Evolutionary conservation across 2,113 vertebrate species (phyloP), one percentile per base, ranked within the genome.

Genomic region (Donacobius atricapilla): DNA sequence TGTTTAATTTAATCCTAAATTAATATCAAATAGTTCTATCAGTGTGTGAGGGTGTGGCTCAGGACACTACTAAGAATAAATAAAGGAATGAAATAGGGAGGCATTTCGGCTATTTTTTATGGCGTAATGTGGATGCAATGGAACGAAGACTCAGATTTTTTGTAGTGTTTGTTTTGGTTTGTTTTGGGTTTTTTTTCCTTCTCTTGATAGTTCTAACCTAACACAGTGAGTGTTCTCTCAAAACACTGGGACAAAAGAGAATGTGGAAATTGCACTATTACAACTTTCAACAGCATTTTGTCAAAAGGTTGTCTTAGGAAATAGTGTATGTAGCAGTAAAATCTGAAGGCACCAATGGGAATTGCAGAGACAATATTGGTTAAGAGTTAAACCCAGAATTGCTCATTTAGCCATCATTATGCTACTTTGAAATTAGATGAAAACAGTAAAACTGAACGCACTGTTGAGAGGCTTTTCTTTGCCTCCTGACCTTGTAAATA

Each of bases 1-100:
- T 42, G 7, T 72, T 93, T 51, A 91, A 82, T 81, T 89, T 93
- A 83, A 42, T 87, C 8, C 53, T 78, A 95, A 96, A 86, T 88
- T 5, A 33, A 24, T 65, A 87, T 42, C 30, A 89, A 92, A 9
- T 56, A 83, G 31, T 84, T 81, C 37, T 18, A 73, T 85, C 63
- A 50, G 22, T 64, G 4, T 56, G 37, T 18, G 39, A 35, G n/a
- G 13, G 25, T 61, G 47, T 93, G 93, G 89, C 81, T 95, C 35
- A 54, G 35, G 25, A 69, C 16, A 35, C 23, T 78, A 69, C 10
- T 79, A 39, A 70, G 13, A 95, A 94, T 70, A 95, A 96, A 83
- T 30, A 81, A 77, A 23, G 22, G 37, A 92, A 63, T 86, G 21
- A 85, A 95, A 83, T 53, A 39, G 93, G 79, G 7, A 83, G n/a